Conservation (phyloP, 1,140 invertebrate species). For the Bilobella aurantiaca region DNA sequence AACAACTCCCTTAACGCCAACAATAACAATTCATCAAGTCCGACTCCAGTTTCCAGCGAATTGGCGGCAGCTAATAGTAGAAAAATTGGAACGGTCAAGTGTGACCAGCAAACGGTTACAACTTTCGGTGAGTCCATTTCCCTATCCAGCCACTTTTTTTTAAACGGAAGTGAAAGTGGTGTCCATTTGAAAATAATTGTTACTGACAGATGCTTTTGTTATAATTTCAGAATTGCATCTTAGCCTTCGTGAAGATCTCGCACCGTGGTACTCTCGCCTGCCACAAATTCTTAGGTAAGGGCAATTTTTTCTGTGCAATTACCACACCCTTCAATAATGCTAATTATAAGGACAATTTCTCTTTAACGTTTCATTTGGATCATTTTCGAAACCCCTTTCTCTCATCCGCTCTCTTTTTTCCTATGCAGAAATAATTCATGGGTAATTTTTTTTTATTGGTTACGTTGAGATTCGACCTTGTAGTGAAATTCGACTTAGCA, state of each 20-base stretch:
- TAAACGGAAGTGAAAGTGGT: no score
- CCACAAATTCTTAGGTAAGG: constrained; percentile 77
- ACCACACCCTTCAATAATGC: neutral
- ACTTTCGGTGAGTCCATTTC: constrained; percentile 54
- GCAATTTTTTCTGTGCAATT: neutral
- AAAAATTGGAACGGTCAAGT: constrained; percentile 57
- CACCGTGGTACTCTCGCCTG: constrained; percentile 63
- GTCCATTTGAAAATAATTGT: no score
- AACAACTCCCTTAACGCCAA: constrained; percentile 1
- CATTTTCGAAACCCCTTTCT: no score
- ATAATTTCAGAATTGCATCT: constrained; percentile 25
- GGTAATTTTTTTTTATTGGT: no score
- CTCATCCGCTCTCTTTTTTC: no score
- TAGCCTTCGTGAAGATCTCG: constrained; percentile 67
- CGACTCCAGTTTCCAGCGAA: neutral
- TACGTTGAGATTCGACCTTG: no score
- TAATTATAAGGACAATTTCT: neutral
- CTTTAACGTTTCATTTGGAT: no score
- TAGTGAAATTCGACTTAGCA: no score
- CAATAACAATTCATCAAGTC: neutral
- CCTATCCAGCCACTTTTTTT: no score
- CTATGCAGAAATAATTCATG: no score
- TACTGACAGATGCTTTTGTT: neutral
- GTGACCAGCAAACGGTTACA: constrained; percentile 67
- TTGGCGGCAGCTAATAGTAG: constrained; percentile 36